Conservation (phyloP, 2,797 vertebrate genomes). For the Orientallactaga sibirica region DNA sequence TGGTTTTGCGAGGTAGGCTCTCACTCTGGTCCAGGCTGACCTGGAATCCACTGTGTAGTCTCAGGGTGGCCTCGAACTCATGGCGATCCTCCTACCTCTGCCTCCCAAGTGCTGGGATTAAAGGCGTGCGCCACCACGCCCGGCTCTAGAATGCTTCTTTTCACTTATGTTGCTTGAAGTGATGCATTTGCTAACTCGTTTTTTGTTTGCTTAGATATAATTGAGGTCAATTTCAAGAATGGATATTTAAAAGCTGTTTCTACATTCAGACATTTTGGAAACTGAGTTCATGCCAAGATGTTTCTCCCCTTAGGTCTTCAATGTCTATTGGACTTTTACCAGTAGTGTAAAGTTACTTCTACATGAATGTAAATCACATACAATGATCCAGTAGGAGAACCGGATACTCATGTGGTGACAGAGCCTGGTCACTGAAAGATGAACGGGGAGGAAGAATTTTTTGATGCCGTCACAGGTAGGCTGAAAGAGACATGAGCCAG, state of each 20-base stretch:
- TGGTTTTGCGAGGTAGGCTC: no score
- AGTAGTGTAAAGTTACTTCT: background rate
- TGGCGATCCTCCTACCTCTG: no score
- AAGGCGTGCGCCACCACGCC: no score
- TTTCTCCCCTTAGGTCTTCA: conserved; percentile 73
- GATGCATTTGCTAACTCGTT: background rate
- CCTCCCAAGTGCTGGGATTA: no score
- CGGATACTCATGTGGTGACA: background rate
- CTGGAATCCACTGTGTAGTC: no score
- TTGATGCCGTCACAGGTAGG: conserved; percentile 97
- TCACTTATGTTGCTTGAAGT: background rate
- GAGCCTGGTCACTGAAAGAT: conserved; percentile 88
- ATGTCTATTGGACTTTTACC: conserved; percentile 67
- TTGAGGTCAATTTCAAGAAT: conserved; percentile 2
- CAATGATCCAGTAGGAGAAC: conserved; percentile 83
- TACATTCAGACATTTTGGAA: background rate
- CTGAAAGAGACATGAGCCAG: background rate
- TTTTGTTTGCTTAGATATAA: background rate
- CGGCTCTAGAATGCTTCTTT: background rate
- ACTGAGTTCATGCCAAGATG: conserved; percentile 62
- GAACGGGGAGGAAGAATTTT: conserved; percentile 99
- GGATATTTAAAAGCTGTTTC: conserved; percentile 34
- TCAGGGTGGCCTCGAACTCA: no score
- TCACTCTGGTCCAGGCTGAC: no score
- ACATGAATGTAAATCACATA: background rate